Percentiles rank a stretch among this genome's conserved stretches.
Evolutionary conservation across 2,113 vertebrate genomes (phyloP).

Genomic region (Romanogobio albipinnatus): DNA sequence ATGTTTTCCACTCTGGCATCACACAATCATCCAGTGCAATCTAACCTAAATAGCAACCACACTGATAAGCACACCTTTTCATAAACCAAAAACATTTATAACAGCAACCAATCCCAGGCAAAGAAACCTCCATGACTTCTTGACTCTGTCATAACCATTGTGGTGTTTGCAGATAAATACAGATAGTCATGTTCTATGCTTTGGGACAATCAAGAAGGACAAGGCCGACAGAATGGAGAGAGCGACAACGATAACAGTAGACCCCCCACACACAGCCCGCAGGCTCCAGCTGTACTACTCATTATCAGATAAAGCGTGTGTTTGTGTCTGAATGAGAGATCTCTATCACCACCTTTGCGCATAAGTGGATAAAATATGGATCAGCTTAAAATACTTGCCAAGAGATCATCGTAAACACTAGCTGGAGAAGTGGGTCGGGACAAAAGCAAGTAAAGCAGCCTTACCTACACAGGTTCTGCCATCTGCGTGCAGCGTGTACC

Average conservation of each 20-base stretch:
- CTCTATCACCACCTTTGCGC: constrained; percentile 59
- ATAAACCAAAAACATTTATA: neutral
- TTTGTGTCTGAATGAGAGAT: constrained; percentile 55
- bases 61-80: constrained; percentile 26
- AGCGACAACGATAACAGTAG: constrained; percentile 62
- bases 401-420: neutral
- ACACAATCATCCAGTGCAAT: neutral
- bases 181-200: constrained; percentile 52
- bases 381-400: constrained; percentile 26
- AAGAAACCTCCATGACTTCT: constrained; percentile 38
- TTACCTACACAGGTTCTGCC: constrained; percentile 91
- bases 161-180: constrained; percentile 58
- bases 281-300: constrained; percentile 54
- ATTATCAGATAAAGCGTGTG: constrained; percentile 58
- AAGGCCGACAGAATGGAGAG: constrained; percentile 54
- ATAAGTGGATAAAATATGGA: constrained; percentile 52
- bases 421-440: neutral
- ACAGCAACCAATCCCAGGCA: neutral
- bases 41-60: neutral
- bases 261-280: constrained; percentile 63
- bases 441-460: constrained; percentile 52
- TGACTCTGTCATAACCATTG: constrained; percentile 39
- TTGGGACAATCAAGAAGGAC: constrained; percentile 60
- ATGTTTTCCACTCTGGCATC: neutral
- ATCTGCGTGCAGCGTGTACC: constrained; percentile 85